These are phyloP conservation scores for Littorina saxatilis DNA, from an alignment of 1,140 invertebrate genomes.

Conservation along the genomic window DNA sequence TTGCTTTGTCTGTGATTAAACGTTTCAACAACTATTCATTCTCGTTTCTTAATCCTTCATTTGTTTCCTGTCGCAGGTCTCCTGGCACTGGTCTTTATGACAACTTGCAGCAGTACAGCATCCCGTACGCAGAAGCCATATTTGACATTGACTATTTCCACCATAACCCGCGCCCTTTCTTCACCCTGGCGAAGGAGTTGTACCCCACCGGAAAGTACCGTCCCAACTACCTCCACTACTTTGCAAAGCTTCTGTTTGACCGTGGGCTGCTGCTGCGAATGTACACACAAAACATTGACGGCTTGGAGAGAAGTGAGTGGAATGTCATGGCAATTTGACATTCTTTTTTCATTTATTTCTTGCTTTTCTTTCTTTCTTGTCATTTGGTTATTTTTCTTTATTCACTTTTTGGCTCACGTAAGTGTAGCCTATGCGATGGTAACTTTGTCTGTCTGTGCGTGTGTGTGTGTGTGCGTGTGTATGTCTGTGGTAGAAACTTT, in stretches of 20 bases:
- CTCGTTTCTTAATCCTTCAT: too few relatives aligned
- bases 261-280: slow-evolving; percentile 73
- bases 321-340: too few relatives aligned
- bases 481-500: too few relatives aligned
- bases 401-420: too few relatives aligned
- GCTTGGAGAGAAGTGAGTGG: slow-evolving; percentile 76
- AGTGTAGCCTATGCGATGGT: too few relatives aligned
- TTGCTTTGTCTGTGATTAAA: too few relatives aligned
- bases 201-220: slow-evolving; percentile 75
- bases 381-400: too few relatives aligned
- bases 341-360: too few relatives aligned
- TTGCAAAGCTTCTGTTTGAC: slow-evolving; percentile 71
- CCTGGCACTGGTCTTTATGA: slow-evolving; percentile 94
- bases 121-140: slow-evolving; percentile 96
- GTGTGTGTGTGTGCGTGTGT: too few relatives aligned
- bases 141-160: slow-evolving; percentile 86
- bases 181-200: slow-evolving; percentile 75
- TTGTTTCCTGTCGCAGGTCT: slow-evolving; percentile 87
- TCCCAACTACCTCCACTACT: slow-evolving; percentile 76
- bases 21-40: too few relatives aligned
- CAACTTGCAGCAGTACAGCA: slow-evolving; percentile 93
- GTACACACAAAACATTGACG: slow-evolving; percentile 78
- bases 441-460: too few relatives aligned
- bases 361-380: too few relatives aligned
- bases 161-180: slow-evolving; percentile 75